Conservation (phyloP, 2,113 vertebrate species). For the Microcebus jonahi region DNA sequence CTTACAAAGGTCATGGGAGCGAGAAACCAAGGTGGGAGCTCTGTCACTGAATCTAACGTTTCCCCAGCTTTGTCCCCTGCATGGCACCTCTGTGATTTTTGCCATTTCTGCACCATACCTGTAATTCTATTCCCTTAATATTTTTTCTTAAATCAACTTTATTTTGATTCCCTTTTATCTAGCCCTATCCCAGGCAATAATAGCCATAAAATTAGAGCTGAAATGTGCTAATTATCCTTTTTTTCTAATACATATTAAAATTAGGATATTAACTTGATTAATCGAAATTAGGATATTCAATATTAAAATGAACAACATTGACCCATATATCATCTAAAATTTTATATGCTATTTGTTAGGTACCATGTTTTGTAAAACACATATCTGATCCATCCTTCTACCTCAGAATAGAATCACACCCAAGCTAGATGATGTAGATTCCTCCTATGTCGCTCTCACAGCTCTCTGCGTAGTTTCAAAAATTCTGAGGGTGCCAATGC, state of each 20-base stretch:
- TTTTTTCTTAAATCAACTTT: not conserved
- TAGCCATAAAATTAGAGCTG: not conserved
- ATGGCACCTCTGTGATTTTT: not conserved
- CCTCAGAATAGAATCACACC: not conserved
- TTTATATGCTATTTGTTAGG: not conserved
- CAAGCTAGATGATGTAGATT: not conserved
- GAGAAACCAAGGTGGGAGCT: not conserved
- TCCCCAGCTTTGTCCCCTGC: not conserved
- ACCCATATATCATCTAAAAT: not conserved
- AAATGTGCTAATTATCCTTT: not conserved
- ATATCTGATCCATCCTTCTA: not conserved
- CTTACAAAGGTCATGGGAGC: not conserved
- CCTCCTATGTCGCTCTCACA: not conserved
- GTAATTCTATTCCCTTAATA: not conserved
- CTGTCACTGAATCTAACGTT: fast-evolving
- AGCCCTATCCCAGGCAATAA: not conserved
- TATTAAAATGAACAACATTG: slow-evolving; percentile 13
- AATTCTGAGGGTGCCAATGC: not conserved
- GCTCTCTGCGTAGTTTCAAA: not conserved
- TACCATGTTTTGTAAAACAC: not conserved
- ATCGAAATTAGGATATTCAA: not conserved
- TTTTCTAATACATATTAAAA: not conserved
- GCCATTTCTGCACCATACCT: not conserved
- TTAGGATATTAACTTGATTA: not conserved
- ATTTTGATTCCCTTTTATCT: not conserved